Conservation (phyloP, 1,140 invertebrate genomes). For the Planococcus citri region DNA sequence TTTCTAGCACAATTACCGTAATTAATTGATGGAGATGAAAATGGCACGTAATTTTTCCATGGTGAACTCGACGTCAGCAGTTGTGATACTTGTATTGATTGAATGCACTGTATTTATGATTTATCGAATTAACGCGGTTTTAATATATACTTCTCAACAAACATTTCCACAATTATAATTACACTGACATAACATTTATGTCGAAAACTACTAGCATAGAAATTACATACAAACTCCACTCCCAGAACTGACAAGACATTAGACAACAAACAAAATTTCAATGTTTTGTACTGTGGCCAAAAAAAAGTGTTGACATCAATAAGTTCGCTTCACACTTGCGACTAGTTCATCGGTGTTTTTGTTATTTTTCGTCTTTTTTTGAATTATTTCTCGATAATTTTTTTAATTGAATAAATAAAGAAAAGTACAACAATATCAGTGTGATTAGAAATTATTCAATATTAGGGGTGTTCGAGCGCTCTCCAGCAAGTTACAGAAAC, state of each 20-base stretch:
- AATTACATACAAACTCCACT: not conserved
- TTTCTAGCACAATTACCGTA: not conserved
- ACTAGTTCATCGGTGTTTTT: too few relatives aligned
- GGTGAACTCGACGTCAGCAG: constrained; percentile 14
- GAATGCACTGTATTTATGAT: not conserved
- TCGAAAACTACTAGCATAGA: not conserved
- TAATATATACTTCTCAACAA: not conserved
- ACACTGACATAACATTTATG: not conserved
- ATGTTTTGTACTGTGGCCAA: not conserved
- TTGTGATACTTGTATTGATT: not conserved
- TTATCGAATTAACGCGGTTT: not conserved
- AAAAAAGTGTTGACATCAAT: too few relatives aligned
- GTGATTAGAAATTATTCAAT: too few relatives aligned
- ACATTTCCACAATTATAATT: not conserved
- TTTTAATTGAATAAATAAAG: too few relatives aligned
- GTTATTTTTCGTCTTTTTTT: too few relatives aligned
- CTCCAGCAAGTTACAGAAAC: too few relatives aligned
- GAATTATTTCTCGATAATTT: too few relatives aligned
- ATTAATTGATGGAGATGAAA: constrained; percentile 1
- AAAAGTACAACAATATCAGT: too few relatives aligned
- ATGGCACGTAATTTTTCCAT: constrained; percentile 16
- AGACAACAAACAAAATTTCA: constrained; percentile 1
- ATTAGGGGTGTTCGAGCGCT: too few relatives aligned
- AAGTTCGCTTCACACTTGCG: too few relatives aligned
- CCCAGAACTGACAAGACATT: constrained; percentile 5